Base-by-base conservation (phyloP, 2,113 vertebrate genomes). In the Aptenodytes forsteri region DNA sequence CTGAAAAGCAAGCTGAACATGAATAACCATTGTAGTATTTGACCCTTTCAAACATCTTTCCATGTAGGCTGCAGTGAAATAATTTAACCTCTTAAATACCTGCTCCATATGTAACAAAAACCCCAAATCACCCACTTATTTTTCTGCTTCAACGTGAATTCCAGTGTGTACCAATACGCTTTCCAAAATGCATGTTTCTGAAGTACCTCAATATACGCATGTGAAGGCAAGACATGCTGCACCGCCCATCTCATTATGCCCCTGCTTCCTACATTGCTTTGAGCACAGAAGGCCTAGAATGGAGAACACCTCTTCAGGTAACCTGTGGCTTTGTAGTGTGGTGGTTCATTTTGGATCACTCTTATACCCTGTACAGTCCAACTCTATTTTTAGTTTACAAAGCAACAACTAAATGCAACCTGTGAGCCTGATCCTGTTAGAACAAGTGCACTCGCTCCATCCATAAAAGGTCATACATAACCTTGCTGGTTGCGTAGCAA, bases 1-100 rank as follows among this genome's bases (percentile, higher is more conserved):
- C 97, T 89, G 98, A 96, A 97, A 97, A 98, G 98, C 98, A 98
- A 97, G 97, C 98, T 96, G 98, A 98, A 98, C 98, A 98, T 98
- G 98, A 98, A 98, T 97, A 98, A 98, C 98, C 98, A 98, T 96
- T 97, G 95, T 92, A 88, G 93, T 78, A 97, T 98, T 98, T 98
- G 98, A 98, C 98, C 98, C 98, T 98, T 98, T 98, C 98, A 98
- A 98, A 97, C 95, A 93, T 92, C 96, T 97, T 97, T 90, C 89
- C 50, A 69, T 34, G 40, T 66, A 38, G 23, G 62, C 32, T 66
- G 71, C 42, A 71, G 30, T 36, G 47, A 71, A 78, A 55, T 82
- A 83, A 76, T 62, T 89, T 62, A 87, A 83, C 56, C 30, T 88
- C 50, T 50, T 62, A 75, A 55, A 50, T 94, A 62, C 36, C 36